Evolutionary conservation across 2,797 vertebrate genomes (phyloP).

Genomic region (Rhyacichthys aspro): DNA sequence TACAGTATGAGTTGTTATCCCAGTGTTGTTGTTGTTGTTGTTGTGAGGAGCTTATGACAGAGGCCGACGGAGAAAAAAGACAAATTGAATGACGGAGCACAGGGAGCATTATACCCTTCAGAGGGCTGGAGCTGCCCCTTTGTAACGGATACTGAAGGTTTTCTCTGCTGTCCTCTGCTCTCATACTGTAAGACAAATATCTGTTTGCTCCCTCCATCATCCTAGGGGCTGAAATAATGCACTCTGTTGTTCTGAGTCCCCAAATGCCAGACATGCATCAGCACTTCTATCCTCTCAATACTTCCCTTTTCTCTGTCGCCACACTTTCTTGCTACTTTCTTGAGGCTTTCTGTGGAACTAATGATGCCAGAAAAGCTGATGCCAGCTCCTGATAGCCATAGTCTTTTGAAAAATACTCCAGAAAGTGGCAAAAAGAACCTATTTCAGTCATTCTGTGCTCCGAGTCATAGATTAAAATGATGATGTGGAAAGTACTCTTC

Average conservation of each 20-base stretch:
- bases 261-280: slow-evolving; percentile 62
- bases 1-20: not conserved
- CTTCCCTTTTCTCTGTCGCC: slow-evolving; percentile 3
- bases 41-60: slow-evolving; percentile 11
- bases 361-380: slow-evolving; percentile 50
- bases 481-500: slow-evolving; percentile 41
- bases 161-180: slow-evolving; percentile 53
- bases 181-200: slow-evolving; percentile 63
- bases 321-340: slow-evolving; percentile 29
- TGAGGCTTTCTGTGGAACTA: slow-evolving; percentile 47
- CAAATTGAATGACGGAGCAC: slow-evolving; percentile 40
- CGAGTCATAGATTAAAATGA: slow-evolving; percentile 51
- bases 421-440: slow-evolving; percentile 24
- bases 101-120: slow-evolving; percentile 60
- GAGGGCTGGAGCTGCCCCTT: slow-evolving; percentile 33
- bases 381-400: slow-evolving; percentile 27
- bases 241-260: slow-evolving; percentile 50
- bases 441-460: slow-evolving; percentile 55
- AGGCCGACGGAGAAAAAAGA: slow-evolving; percentile 38
- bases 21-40: slow-evolving; percentile 13
- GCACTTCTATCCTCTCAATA: slow-evolving; percentile 51
- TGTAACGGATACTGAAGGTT: slow-evolving; percentile 56
- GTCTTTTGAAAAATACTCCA: slow-evolving; percentile 29
- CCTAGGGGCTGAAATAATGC: slow-evolving; percentile 60
- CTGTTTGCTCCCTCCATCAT: slow-evolving; percentile 64